Percentiles rank a stretch among this genome's conserved stretches.
Evolutionary conservation across 2,113 vertebrate genomes (phyloP).

Genomic region (Rhabdornis inornatus): DNA sequence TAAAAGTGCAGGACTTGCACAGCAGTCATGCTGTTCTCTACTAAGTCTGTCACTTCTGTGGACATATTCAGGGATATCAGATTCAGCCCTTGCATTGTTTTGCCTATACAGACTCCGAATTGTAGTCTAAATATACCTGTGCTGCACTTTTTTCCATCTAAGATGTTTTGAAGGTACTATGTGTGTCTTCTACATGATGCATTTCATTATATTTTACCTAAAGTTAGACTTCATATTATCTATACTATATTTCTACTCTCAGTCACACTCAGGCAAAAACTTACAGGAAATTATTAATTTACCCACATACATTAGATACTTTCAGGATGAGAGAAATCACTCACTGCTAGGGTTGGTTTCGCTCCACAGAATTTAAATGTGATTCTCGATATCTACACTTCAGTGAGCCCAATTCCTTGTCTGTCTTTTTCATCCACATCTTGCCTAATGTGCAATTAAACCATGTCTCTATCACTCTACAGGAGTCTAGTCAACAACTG

Average conservation of each 20-base stretch:
- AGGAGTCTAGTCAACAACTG: conserved; percentile 25
- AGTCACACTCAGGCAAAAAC: background rate
- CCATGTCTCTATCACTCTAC: background rate
- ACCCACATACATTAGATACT: background rate
- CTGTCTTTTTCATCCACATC: background rate
- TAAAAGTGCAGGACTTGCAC: background rate
- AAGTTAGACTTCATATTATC: background rate
- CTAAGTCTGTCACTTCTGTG: background rate
- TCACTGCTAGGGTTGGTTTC: background rate
- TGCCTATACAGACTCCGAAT: background rate
- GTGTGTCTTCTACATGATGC: background rate
- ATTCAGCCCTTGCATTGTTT: background rate
- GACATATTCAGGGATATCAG: background rate
- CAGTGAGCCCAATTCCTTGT: background rate
- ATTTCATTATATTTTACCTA: background rate
- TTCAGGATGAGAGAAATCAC: background rate
- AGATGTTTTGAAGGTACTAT: background rate
- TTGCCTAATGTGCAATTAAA: background rate
- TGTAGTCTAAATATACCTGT: background rate
- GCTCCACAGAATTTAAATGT: background rate
- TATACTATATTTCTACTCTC: background rate
- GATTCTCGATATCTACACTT: background rate
- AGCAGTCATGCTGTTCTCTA: background rate
- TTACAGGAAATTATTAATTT: background rate
- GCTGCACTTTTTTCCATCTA: background rate